Base-by-base conservation (phyloP, 2,888 invertebrate genomes). In the Rambutsinella grinnellia region DNA sequence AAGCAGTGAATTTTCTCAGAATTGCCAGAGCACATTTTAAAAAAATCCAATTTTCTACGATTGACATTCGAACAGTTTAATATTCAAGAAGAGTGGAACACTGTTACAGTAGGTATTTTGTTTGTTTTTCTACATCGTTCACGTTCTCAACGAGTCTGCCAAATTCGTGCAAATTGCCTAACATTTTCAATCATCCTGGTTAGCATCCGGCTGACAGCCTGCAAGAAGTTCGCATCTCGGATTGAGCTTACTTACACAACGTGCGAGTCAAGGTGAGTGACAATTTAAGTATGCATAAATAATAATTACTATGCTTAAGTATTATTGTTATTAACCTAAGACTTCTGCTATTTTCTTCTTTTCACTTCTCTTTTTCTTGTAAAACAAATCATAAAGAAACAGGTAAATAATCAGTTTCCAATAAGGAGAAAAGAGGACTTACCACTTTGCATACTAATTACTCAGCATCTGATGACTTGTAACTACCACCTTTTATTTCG, bases 121-220 rank as follows among this genome's bases (percentile, higher is more conserved):
- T 36, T 36, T 23, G 2, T 61, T 24, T 24, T 61, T 24, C 46
- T 60, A 13, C 46, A 44, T 44, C 21, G 46, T 60, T n/a, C 36
- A 23, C 28, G 17, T 24, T 44, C 49, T n/a, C 27, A 63, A 46
- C 28, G 6, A 24, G 53, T 36, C 51, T 66, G 65, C 51, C 54
- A 53, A 54, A 54, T 44, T 66, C 65, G 65, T 66, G 65, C 53
- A 53, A 53, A 66, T 56, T 66, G 56, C 21, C 26, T 66, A 53
- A 66, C 61, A 47, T 47, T 61, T 61, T 61, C 47, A 61, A 47
- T 21, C 65, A 66, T 54, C 51, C 56, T 63, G 19, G 19, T 46
- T 51, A 47, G 51, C 65, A 44, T 28, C 63, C 44, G 19, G 15
- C 28, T 63, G 51, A 53, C 63, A 63, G 63, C 53, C 27, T 21